Base-by-base conservation (phyloP, 2,888 invertebrate species). In the Harmothoe impar region DNA sequence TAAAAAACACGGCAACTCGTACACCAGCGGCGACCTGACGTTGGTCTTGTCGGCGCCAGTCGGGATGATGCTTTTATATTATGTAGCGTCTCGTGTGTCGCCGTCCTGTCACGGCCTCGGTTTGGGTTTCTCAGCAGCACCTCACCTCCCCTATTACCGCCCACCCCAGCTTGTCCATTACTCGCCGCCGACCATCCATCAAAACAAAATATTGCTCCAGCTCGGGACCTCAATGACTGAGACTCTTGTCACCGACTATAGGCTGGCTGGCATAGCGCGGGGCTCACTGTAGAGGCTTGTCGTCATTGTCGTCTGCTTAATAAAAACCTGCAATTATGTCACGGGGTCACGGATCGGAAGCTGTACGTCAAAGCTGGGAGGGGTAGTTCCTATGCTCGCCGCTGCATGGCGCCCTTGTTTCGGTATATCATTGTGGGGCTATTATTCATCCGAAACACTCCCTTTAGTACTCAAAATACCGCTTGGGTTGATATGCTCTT, bases 261-360 rank as follows among this genome's bases (percentile, higher is more conserved):
- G 20, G 0, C 81, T 29, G 29, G 43, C 43, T 43, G 43, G 15
- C 72, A 72, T 25, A 29, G 72, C 29, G 29, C 31, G 15, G 72
- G 62, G n/a, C 23, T n/a, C 62, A n/a, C 62, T n/a, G 62, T 62
- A 20, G 62, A 43, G 3, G 43, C 62, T n/a, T n/a, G 20, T n/a
- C 20, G 62, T n/a, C 62, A 20, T n/a, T 72, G n/a, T 29, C 72
- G 25, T 72, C 72, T 72, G 25, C 17, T 84, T 7, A 84, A 84
- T 84, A 84, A 86, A 86, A 54, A 54, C 54, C 86, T 54, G 52
- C 54, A 52, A 86, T 86, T 86, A 86, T 86, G 86, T 86, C 86
- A 86, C 54, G 15, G 25, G 43, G 81, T 81, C 81, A 23, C 43
- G 43, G 81, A 81, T n/a, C 81, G 81, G 81, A 81, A 81, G 81